Evolutionary conservation across 1,140 invertebrate species (phyloP), one percentile per base, ranked within the genome.

Genomic region (Steinernema khuongi): DNA sequence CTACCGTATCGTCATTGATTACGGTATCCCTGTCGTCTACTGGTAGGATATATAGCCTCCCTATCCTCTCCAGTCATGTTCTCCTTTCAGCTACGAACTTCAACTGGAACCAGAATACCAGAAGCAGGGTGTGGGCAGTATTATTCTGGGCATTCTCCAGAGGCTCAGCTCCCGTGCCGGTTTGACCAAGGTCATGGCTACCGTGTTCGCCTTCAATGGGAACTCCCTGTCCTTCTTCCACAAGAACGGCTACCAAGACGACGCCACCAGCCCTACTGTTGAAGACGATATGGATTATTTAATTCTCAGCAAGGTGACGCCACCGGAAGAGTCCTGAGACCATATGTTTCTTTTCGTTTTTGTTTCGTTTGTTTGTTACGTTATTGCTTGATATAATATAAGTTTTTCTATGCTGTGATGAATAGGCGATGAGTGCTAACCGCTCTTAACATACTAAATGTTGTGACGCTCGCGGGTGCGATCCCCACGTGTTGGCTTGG

Each of bases 171-270:
- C 73, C 26, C 82, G 80, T 22, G 67, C 80, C n/a, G 74, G 74
- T 18, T 81, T 81, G 81, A 66, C 60, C 1, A 81, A 82, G 28
- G 66, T 83, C 0, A 68, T 83, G 60, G 81, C 81, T 1, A 81
- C 80, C 1, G 80, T 81, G 11, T 81, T 81, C 36, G 68, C 74
- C 11, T 83, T 77, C 78, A 81, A 81, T 44, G 29, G 18, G 22
- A 68, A 71, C 7, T 81, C 79, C 11, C 71, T 81, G n/a, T 77
- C 36, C 18, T 81, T 81, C 69, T 81, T 81, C 69, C 81, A 80
- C 66, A 81, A 81, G 36, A 69, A 75, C 33, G 78, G 75, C 17
- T 81, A 67, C 41, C 26, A 67, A 29, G 67, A 30, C 1, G 80
- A 81, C 44, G 67, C 70, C n/a, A 77, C 28, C 4, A 76, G 73